phyloP scores from a whole-genome alignment of 37 sponge, comb jelly and placozoan species.

The Bolinopsis microptera region DNA sequence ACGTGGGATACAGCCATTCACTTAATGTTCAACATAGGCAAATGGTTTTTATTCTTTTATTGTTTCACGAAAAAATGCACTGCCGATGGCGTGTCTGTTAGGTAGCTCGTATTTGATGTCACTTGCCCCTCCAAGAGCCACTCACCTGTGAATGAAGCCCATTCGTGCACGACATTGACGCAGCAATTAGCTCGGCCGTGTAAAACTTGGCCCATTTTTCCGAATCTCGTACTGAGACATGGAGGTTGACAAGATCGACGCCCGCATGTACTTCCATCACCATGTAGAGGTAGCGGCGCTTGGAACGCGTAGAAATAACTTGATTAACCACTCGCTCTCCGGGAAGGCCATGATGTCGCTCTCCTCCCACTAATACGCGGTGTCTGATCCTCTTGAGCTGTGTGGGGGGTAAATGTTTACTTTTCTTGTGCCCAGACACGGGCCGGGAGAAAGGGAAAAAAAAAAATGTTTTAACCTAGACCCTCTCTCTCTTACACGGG shows the following conservation, averaged over 20 bases:
- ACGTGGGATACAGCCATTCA: too few species aligned
- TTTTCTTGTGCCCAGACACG: too few species aligned
- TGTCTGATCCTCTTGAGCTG: constrained; percentile 94
- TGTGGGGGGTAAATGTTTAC: too few species aligned
- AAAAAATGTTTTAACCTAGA: background rate
- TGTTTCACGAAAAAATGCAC: background rate
- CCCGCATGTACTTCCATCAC: constrained; percentile 99
- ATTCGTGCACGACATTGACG: constrained; percentile 90
- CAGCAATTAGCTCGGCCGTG: constrained; percentile 87
- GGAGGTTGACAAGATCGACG: constrained; percentile 92
- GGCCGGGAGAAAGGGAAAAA: too few species aligned
- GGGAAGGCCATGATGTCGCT: constrained; percentile 98
- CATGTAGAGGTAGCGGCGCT: constrained; percentile 90
- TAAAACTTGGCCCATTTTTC: constrained; percentile 96
- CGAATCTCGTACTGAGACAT: constrained; percentile 89
- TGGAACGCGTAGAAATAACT: constrained; percentile 96
- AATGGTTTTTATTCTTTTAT: background rate
- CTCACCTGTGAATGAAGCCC: constrained; percentile 87
- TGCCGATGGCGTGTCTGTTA: too few species aligned
- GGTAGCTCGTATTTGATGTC: too few species aligned
- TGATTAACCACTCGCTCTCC: constrained; percentile 86
- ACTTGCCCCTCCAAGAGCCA: too few species aligned
- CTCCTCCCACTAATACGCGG: constrained; percentile 99
- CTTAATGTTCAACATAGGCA: too few species aligned
- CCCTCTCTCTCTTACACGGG: background rate